Conservation (phyloP, 2,888 invertebrate species). For the Elmis aenea region DNA sequence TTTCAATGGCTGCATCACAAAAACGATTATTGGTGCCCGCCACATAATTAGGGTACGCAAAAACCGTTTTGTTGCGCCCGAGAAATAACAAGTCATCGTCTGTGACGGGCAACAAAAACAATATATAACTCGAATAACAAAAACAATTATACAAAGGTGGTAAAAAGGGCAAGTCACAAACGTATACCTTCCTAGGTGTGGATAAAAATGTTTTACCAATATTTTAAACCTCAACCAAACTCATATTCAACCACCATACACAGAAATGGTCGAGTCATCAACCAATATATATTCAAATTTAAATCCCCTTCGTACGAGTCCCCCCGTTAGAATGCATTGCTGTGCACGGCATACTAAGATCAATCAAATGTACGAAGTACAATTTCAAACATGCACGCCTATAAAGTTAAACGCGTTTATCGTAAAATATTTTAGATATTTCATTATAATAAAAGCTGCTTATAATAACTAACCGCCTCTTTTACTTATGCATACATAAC, state of each 20-base stretch:
- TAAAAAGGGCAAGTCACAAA: conserved; percentile 19
- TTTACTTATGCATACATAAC: too few relatives aligned
- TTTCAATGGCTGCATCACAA: conserved; percentile 5
- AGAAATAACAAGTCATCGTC: conserved; percentile 18
- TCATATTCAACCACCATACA: conserved; percentile 19
- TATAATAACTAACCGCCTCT: too few relatives aligned
- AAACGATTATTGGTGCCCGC: conserved; percentile 12
- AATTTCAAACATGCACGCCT: conserved; percentile 5
- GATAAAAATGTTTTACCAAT: conserved; percentile 19
- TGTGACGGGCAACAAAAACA: conserved; percentile 20
- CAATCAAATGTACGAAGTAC: conserved; percentile 33
- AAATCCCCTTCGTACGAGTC: conserved; percentile 33
- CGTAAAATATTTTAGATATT: not conserved
- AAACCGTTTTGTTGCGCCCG: conserved; percentile 16
- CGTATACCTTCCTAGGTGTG: conserved; percentile 19
- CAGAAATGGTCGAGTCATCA: conserved; percentile 37
- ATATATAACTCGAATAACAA: conserved; percentile 15
- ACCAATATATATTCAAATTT: conserved; percentile 45
- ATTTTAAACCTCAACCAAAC: conserved; percentile 17
- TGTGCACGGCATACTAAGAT: conserved; percentile 39
- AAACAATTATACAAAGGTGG: conserved; percentile 20
- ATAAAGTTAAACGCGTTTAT: too few relatives aligned
- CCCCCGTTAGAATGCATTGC: conserved; percentile 33
- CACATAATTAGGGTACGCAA: conserved; percentile 20
- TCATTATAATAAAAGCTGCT: too few relatives aligned